Evolutionary conservation across 1,140 invertebrate species (phyloP), one percentile per base, ranked within the genome.

Genomic region (Ectropis grisescens): DNA sequence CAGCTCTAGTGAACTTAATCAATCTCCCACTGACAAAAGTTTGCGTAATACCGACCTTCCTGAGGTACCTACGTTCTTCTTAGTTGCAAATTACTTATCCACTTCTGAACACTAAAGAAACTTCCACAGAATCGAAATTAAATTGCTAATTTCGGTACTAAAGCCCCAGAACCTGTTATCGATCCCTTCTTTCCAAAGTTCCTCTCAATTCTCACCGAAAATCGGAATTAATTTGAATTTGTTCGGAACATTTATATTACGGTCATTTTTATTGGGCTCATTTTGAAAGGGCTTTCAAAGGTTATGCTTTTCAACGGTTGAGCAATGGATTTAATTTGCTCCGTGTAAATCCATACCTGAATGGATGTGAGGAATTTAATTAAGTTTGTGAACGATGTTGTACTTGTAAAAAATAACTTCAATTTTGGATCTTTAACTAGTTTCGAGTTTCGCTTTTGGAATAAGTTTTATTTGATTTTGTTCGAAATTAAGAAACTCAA

Each of bases 81-180:
- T 32, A 41, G 42, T 49, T 48, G 33, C 43, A 45, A 55, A 55
- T 55, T 44, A 58, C 47, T 58, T 47, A 42, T 47, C 40, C 53
- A 28, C 41, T 54, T 35, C 34, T 42, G 15, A 39, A 50, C 50
- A 47, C 45, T 45, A 47, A 47, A 30, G 42, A 45, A 58, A 58
- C 47, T 58, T 56, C 47, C 34, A 31, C 37, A 40, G 44, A 53
- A 54, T 58, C 46, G 43, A 50, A 58, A 56, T 48, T 56, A 54
- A 58, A 54, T 58, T 54, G 47, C 55, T 58, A 58, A 58, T 58
- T 58, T 48, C 27, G 47, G 38, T 54, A 44, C 45, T 54, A 51
- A 48, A 37, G 41, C 47, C 38, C 47, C 36, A 48, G 42, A 40
- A 33, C 44, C n/a, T n/a, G 29, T 46, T 49, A 57, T 53, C 40